Base-by-base conservation (phyloP, 30 jellyfish, hydroid and myxozoan genomes). In the Catostylus mosaicus region DNA sequence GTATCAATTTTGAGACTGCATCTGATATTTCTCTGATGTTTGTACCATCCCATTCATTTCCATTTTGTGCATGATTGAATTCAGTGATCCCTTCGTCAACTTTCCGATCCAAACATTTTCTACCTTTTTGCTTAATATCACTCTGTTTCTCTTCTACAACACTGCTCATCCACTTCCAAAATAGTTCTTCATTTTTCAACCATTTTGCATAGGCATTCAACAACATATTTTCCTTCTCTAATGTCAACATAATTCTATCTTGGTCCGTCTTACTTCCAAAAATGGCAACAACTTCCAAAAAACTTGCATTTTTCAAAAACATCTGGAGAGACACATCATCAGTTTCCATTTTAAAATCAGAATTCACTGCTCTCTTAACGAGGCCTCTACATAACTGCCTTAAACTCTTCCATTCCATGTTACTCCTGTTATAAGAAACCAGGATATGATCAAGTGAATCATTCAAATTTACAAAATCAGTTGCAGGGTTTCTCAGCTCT, bases 131-230 rank as follows among this genome's bases (percentile, higher is more conserved):
- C n/a, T n/a, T n/a, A n/a, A n/a, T n/a, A n/a, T n/a, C n/a, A n/a
- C n/a, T 40, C 56, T 48, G 45, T 43, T 71, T 64, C 22, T 74
- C 87, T 5, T 71, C 75, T 27, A 67, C 56, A 6, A 80, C 94
- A 84, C 98, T 91, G 62, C 74, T 22, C 90, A 91, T 24, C 98
- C 98, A 91, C 24, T 77, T 78, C 98, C 98, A 91, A 37, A 91
- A 85, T 33, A 91, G 24, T 26, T 78, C 47, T 73, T 85, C 96
- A 70, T 84, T 52, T 46, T 71, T 61, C 18, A 84, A 10, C 98
- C 98, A 91, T 46, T 79, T 77, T 4, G 66, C 27, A 34, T 71
- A 84, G 0, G 56, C 46, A 64, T 54, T 51, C 23, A 91, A 27
- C 85, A 80, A 45, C 4, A 9, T 32, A 31, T 40, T 45, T 37